Percentiles rank a stretch among this genome's conserved stretches.
Evolutionary conservation across 2,797 vertebrate genomes (phyloP).

Genomic region (Octomys mimax): DNA sequence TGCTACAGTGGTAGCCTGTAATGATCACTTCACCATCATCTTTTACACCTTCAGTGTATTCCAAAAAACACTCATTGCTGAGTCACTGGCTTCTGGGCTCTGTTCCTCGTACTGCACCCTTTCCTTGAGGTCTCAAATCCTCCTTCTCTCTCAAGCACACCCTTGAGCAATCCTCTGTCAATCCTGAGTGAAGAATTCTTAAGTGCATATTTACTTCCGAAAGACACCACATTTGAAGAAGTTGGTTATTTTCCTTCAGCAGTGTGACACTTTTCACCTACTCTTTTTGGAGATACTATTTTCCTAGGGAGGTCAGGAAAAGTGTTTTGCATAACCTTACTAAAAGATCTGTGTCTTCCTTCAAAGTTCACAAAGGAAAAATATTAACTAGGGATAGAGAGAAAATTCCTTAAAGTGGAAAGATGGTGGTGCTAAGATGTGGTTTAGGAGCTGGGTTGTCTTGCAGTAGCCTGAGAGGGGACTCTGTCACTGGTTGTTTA

Average conservation of each 20-base stretch:
- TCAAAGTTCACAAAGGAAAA: not conserved
- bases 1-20: not conserved
- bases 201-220: not conserved
- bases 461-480: not conserved
- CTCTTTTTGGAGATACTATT: not conserved
- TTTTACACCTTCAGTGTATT: not conserved
- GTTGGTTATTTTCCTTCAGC: not conserved
- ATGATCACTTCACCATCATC: not conserved
- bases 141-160: not conserved
- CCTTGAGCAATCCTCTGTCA: not conserved
- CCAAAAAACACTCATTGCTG: not conserved
- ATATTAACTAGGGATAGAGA: not conserved
- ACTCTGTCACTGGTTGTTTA: too few relatives aligned
- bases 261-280: not conserved
- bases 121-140: not conserved
- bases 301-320: not conserved
- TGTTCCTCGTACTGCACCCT: not conserved
- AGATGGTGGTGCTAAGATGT: not conserved
- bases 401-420: not conserved
- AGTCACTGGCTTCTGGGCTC: not conserved
- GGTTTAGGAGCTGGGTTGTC: not conserved
- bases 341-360: not conserved
- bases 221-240: not conserved
- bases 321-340: not conserved
- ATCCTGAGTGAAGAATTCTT: not conserved